Base-by-base conservation (phyloP, 92 coral and sea anemone genomes). In the Plumapathes pennacea region DNA sequence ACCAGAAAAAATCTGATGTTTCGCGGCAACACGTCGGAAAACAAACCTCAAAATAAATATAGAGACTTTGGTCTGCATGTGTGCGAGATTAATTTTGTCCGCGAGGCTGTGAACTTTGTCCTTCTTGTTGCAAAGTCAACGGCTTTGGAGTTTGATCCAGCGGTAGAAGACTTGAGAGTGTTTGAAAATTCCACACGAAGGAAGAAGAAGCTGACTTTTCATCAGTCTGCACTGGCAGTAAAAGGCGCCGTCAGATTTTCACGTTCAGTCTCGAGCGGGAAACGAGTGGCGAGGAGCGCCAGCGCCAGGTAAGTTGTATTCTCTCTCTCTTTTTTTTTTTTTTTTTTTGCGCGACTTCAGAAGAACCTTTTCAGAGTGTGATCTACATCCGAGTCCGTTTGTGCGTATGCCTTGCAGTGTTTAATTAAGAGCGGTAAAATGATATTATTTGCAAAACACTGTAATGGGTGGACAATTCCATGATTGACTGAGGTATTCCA, bases 91-190 rank as follows among this genome's bases (percentile, higher is more conserved):
- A 63, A 87, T 4, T 87, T 87, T 30, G 69, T 87, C 8, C 59
- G 41, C 13, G 83, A 54, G 22, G 61, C 85, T 18, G 40, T 87
- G 1, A 47, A 60, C 10, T 57, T 87, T 45, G 17, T 87, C 10
- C 25, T 67, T 25, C 18, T 53, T 3, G 62, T 87, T 20, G 89
- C 76, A 3, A 41, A 62, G n/a, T 51, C 64, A 1, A 84, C 83
- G 23, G 81, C 83, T 3, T 77, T 74, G 4, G 80, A 77, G 20
- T 87, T 82, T 49, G 78, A 87, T 17, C 89, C 86, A 0, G 46
- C 43, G 31, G 14, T 43, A 1, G 95, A 87, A 54, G 95, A 87
- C 28, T 9, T 77, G 32, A 57, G 56, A 7, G 67, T 82, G 34
- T 64, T 87, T 42, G 50, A 28, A 15, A 42, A 45, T 8, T 32